phyloP scores from a whole-genome alignment of 2,113 vertebrate species.

The Glaucidium brasilianum region DNA sequence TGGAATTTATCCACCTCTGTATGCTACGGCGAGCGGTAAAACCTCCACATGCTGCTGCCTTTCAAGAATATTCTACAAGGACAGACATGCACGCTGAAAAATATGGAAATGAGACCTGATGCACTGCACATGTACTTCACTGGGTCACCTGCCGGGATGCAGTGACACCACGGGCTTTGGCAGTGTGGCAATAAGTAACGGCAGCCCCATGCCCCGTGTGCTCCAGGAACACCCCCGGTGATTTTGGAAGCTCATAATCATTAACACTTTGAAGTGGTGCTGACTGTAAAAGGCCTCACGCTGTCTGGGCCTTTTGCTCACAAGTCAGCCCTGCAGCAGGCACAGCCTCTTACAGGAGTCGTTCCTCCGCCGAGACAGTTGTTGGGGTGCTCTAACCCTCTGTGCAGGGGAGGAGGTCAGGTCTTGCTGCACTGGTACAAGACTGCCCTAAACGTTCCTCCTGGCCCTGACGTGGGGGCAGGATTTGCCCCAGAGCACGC shows the following conservation, averaged over 20 bases:
- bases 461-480: not conserved
- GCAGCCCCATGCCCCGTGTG: not conserved
- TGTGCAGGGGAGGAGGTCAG: not conserved
- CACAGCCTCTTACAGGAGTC: not conserved
- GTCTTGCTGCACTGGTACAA: not conserved
- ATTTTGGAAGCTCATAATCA: not conserved
- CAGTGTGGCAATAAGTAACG: not conserved
- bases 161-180: not conserved
- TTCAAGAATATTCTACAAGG: not conserved
- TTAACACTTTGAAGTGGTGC: not conserved
- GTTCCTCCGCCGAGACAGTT: not conserved
- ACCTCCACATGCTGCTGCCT: not conserved
- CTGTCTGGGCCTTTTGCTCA: not conserved
- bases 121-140: not conserved
- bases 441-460: not conserved
- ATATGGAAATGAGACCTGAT: not conserved
- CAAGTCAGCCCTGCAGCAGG: not conserved
- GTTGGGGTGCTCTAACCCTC: not conserved
- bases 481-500: fast-evolving
- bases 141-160: not conserved
- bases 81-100: not conserved
- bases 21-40: not conserved
- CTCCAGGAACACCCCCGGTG: not conserved
- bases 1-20: not conserved
- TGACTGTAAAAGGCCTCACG: not conserved